Base-by-base conservation (phyloP, 2,888 invertebrate species). In the Microctonus aethiopoides region DNA sequence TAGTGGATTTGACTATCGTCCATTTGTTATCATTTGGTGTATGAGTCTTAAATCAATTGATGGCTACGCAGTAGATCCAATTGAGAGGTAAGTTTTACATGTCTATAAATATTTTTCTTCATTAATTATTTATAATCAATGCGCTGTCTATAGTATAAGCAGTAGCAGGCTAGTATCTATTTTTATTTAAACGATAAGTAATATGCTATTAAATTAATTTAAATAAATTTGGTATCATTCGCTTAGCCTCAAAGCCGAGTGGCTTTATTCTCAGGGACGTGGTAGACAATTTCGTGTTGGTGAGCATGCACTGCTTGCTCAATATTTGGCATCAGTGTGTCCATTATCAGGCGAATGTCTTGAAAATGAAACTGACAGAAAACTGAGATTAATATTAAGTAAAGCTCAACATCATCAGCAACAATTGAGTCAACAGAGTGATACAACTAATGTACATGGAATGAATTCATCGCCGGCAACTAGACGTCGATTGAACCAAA, bases 191-290 rank as follows among this genome's bases (percentile, higher is more conserved):
- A 7, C 16, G 7, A 46, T 46, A 39, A 39, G 6, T 39, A 20
- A 39, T n/a, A 1, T n/a, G n/a, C 39, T n/a, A 46, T 4, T 46
- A 46, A 46, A 16, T 13, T 39, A n/a, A 46, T 46, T 20, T 10
- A 39, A 71, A 71, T 67, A 20, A 46, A 24, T 67, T 67, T 64
- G 16, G 39, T 67, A 62, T 63, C 63, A 41, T 64, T 64, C 69
- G 77, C 76, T 68, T 86, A 96, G 97, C 85, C 89, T 97, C 76
- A 94, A 95, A 88, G 97, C 96, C 0, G 97, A 97, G 85, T 98
- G 97, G 97, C 88, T 97, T 69, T 97, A 96, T 87, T 96, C 96
- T 75, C 97, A 97, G 89, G 97, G 97, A 57, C 92, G 95, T 79
- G 97, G 97, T 0, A 90, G 96, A 71, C 94, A 95, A 84, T 97